These are phyloP conservation scores for Passerina amoena DNA, from an alignment of 2,113 vertebrate genomes.

Conservation along the genomic window DNA sequence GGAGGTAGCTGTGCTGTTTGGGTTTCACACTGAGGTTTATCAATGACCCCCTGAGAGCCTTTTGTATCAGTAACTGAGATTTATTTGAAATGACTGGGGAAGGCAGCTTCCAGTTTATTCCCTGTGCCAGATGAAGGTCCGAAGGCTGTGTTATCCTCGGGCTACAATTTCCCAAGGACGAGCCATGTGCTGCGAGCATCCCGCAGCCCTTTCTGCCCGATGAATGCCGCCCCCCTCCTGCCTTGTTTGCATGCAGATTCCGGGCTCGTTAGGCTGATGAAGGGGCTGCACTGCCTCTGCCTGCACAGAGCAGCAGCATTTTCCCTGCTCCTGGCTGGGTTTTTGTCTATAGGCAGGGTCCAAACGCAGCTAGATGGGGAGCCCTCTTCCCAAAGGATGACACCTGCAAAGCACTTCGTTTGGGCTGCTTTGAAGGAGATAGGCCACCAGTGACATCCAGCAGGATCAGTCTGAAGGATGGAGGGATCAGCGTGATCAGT, in stretches of 20 bases:
- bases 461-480: not conserved
- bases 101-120: conserved; percentile 65
- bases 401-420: rapidly evolving
- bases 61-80: conserved; percentile 79
- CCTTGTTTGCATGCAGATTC: conserved; percentile 64
- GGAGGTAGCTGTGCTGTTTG: conserved; percentile 68
- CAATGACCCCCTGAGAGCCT: conserved; percentile 73
- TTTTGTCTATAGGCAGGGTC: not conserved
- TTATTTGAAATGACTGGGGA: conserved; percentile 68
- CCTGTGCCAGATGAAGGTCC: conserved; percentile 72
- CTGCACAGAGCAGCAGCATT: not conserved
- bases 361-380: not conserved
- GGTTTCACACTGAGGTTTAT: conserved; percentile 77
- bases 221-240: conserved; percentile 25
- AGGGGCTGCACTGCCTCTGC: conserved; percentile 13
- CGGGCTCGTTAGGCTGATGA: conserved; percentile 63
- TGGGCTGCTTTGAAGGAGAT: not conserved
- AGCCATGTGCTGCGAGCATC: conserved; percentile 64
- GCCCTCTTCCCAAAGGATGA: not conserved
- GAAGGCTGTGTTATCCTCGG: conserved; percentile 59
- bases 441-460: no score
- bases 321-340: not conserved
- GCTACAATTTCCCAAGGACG: conserved; percentile 76
- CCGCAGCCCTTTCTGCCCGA: conserved; percentile 30
- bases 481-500: rapidly evolving